Evolutionary conservation across 2,888 invertebrate genomes (phyloP).

Genomic region (Smittia aterrima): DNA sequence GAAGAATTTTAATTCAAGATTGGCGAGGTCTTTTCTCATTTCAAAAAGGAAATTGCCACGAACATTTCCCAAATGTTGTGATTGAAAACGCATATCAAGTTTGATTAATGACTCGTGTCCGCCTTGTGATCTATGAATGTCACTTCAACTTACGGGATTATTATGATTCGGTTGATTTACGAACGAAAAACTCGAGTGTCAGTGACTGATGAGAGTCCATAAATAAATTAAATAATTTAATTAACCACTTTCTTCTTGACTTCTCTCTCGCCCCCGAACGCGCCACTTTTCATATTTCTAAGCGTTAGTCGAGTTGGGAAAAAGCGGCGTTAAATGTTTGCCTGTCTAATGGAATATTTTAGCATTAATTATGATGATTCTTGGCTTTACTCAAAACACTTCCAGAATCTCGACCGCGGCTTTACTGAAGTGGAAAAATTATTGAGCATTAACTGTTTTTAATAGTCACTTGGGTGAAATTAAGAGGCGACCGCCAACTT

Average conservation of each 20-base stretch:
- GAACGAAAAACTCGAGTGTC: slow-evolving; percentile 10
- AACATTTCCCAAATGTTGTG: neutral
- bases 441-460: neutral
- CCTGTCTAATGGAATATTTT: slow-evolving; percentile 26
- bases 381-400: neutral
- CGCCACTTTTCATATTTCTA: neutral
- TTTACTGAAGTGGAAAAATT: slow-evolving; percentile 2
- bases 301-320: neutral
- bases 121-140: slow-evolving; percentile 38
- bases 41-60: too few relatives aligned
- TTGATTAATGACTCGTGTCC: slow-evolving; percentile 31
- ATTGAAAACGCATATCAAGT: slow-evolving; percentile 40
- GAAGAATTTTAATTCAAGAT: slow-evolving; percentile 4
- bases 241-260: slow-evolving; percentile 28
- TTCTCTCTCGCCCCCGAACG: neutral
- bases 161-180: slow-evolving; percentile 18
- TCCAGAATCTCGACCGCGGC: neutral
- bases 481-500: neutral
- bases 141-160: slow-evolving; percentile 27
- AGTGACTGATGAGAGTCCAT: slow-evolving; percentile 31
- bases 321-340: slow-evolving; percentile 35
- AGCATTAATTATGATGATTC: slow-evolving; percentile 29
- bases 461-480: neutral
- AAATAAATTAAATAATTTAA: slow-evolving; percentile 41
- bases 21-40: neutral